phyloP scores from a whole-genome alignment of 2,888 invertebrate genomes.

The Neocrepidodera transversa region DNA sequence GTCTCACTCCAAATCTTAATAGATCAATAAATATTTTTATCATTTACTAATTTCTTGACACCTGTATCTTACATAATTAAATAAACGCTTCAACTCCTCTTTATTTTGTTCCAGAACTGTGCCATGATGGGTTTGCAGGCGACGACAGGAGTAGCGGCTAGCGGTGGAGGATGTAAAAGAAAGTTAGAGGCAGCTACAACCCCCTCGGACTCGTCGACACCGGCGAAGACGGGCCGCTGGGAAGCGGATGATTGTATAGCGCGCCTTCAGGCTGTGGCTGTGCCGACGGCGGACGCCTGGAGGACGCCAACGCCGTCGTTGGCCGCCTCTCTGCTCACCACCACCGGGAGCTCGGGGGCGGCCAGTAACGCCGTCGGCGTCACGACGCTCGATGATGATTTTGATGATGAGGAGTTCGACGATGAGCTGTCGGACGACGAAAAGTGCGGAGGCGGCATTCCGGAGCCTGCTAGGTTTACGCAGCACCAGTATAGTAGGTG shows the following conservation, averaged over 20 bases:
- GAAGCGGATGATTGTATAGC: conserved; percentile 66
- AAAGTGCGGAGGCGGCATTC: conserved; percentile 61
- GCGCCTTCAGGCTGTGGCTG: conserved; percentile 74
- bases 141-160: conserved; percentile 64
- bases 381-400: conserved; percentile 60
- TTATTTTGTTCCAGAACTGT: conserved; percentile 62
- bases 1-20: too few species aligned
- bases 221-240: conserved; percentile 67
- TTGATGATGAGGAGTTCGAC: conserved; percentile 70
- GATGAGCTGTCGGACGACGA: conserved; percentile 66
- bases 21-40: too few species aligned
- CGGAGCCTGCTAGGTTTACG: conserved; percentile 54
- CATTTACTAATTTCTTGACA: too few species aligned
- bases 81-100: too few species aligned
- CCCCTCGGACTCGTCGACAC: conserved; percentile 61
- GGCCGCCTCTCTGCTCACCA: conserved; percentile 55
- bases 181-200: conserved; percentile 64
- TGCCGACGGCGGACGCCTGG: conserved; percentile 68
- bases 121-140: conserved; percentile 80
- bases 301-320: conserved; percentile 59
- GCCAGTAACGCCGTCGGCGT: conserved; percentile 63
- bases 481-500: conserved; percentile 47
- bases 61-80: too few species aligned
- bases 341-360: conserved; percentile 53
- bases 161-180: conserved; percentile 62